phyloP scores from a whole-genome alignment of 2,888 invertebrate genomes.

The Drosophila rubida region DNA sequence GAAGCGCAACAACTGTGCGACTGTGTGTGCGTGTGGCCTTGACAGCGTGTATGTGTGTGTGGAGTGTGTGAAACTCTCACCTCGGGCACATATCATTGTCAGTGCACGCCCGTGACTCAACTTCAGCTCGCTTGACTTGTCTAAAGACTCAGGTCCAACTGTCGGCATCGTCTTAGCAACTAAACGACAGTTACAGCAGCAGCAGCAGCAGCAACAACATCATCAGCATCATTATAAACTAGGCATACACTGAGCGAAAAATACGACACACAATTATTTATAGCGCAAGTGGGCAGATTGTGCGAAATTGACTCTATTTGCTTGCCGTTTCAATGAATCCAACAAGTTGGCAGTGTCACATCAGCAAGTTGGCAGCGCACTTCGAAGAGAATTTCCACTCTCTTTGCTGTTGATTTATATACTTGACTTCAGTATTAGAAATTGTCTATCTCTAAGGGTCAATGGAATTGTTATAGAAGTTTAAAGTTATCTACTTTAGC shows the following conservation, averaged over 20 bases:
- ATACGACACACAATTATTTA: neutral
- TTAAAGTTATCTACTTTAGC: too few relatives aligned
- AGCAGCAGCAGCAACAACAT: constrained; percentile 34
- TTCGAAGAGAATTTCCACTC: neutral
- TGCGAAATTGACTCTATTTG: neutral
- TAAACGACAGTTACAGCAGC: constrained; percentile 65
- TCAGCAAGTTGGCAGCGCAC: neutral
- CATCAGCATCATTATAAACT: constrained; percentile 73
- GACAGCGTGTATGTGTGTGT: constrained; percentile 27
- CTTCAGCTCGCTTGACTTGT: constrained; percentile 77
- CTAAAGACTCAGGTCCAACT: constrained; percentile 77
- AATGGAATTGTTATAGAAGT: too few relatives aligned
- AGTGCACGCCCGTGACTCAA: constrained; percentile 67
- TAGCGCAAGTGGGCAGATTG: neutral
- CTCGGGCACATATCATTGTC: constrained; percentile 68
- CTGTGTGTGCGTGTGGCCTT: constrained; percentile 47
- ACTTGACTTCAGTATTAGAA: too few relatives aligned
- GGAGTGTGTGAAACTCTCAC: constrained; percentile 36
- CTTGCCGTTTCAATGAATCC: too few relatives aligned
- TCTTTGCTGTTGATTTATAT: neutral
- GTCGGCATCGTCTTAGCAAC: constrained; percentile 76
- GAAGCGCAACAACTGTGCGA: constrained; percentile 37
- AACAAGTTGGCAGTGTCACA: neutral
- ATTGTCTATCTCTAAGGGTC: too few relatives aligned
- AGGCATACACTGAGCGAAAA: constrained; percentile 54